Evolutionary conservation across 2,797 vertebrate species (phyloP), one percentile per base, ranked within the genome.

Genomic region (Alosa sapidissima): DNA sequence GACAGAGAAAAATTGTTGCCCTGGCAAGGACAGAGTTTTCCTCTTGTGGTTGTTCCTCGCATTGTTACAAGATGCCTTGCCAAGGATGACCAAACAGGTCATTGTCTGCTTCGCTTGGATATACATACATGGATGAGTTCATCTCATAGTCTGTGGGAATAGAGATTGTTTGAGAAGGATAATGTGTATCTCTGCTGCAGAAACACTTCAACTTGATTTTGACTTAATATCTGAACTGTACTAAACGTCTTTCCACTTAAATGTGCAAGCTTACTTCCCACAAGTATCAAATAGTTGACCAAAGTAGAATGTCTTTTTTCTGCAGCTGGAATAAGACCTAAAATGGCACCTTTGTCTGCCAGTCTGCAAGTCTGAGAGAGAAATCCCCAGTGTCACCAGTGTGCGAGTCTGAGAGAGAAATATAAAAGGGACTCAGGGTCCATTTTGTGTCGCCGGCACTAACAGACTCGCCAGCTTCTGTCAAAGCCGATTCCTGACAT

Each of bases 1-100:
- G 81, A 86, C 81, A 52, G 84, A 86, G 81, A 88, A 62, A 83
- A 83, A 90, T 89, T 86, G 87, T 87, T 82, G 85, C 72, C 52
- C 72, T 75, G 78, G 86, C 87, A 82, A 75, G 54, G 47, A 78
- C 72, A 78, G 58, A 24, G 14, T 47, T 78, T 41, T 47, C 16
- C 33, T 21, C 16, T 47, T 5, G 41, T 14, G 5, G 14, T 78
- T 19, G 36, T 78, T 47, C 72, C 72, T 19, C 7, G 28, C 72
- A 47, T 45, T 47, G 36, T 47, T 45, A 78, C 13, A 47, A 78
- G 13, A 0, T 47, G 16, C 72, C 21, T 45, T 5, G 7, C 41
- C 72, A 47, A 41, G 16, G 21, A 78, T 47, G 72, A 21, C 41
- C 72, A 21, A 41, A 8, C 72, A 19, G 41, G 41, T 47, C 45